Percentiles rank a stretch among this genome's conserved stretches.
These are phyloP conservation scores for Fregetta grallaria DNA, from an alignment of 2,113 vertebrate species.

Conservation along the genomic window DNA sequence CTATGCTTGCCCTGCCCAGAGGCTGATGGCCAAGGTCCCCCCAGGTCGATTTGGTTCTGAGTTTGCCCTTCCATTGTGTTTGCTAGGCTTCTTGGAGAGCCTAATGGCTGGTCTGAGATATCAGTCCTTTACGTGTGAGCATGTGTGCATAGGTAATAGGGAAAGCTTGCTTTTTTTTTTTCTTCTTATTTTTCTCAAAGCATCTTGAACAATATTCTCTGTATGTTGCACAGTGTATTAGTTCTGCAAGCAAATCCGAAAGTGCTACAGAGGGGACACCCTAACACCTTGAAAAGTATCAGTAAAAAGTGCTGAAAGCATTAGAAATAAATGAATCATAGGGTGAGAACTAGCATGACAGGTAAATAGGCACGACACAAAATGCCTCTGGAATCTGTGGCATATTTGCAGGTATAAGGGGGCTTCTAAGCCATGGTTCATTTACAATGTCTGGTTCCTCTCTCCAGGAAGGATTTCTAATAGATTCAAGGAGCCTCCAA, in stretches of 20 bases:
- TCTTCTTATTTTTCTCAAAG: slow-evolving; percentile 21
- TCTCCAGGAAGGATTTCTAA: slow-evolving; percentile 76
- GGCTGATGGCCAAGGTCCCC: neutral
- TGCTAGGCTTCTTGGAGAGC: neutral
- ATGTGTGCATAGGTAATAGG: neutral
- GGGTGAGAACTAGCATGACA: slow-evolving; percentile 72
- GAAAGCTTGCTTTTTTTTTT: neutral
- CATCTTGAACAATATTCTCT: slow-evolving; percentile 37
- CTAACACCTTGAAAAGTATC: slow-evolving; percentile 69
- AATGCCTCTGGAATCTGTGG: slow-evolving; percentile 73
- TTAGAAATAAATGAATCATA: slow-evolving; percentile 79
- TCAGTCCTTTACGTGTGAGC: neutral
- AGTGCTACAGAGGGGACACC: slow-evolving; percentile 46
- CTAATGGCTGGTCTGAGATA: neutral
- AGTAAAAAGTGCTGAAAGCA: slow-evolving; percentile 74
- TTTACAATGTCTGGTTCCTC: slow-evolving; percentile 81
- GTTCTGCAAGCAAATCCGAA: slow-evolving; percentile 55
- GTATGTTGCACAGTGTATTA: slow-evolving; percentile 35
- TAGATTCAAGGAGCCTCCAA: slow-evolving; percentile 76
- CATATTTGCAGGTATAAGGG: slow-evolving; percentile 76
- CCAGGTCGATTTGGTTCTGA: neutral
- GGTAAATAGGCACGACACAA: slow-evolving; percentile 72
- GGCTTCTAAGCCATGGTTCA: slow-evolving; percentile 76
- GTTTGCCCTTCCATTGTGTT: neutral
- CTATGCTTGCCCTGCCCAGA: neutral